Conservation (phyloP, 2,113 vertebrate genomes). For the Phalacrocorax aristotelis region DNA sequence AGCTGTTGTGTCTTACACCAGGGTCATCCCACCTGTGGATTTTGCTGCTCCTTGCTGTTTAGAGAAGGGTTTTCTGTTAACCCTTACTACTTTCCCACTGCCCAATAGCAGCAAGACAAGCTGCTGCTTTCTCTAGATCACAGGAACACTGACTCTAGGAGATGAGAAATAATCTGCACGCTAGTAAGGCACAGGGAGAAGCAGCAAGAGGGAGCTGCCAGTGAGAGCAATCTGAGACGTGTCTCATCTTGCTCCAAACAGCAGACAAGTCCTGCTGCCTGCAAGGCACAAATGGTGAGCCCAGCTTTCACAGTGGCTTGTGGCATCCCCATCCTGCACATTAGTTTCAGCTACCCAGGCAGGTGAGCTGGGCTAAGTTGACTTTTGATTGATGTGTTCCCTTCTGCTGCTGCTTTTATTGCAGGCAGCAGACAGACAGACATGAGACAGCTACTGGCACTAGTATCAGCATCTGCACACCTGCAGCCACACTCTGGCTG, state of each 20-base stretch:
- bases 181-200: background rate
- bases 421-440: background rate
- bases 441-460: background rate
- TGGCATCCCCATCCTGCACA: background rate
- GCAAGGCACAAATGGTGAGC: background rate
- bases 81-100: background rate
- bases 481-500: background rate
- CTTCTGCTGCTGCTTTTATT: background rate
- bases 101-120: background rate
- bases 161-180: background rate
- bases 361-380: background rate
- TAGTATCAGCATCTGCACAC: background rate
- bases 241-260: background rate
- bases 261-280: background rate
- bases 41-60: background rate
- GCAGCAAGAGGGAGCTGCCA: background rate
- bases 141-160: fast-evolving
- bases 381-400: background rate
- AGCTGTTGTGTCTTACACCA: background rate
- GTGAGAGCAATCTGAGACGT: too few relatives aligned
- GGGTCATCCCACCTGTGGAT: background rate
- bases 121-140: background rate
- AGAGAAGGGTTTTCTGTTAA: background rate
- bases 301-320: background rate
- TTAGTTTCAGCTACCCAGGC: background rate